Evolutionary conservation across 2,797 vertebrate genomes (phyloP), one percentile per base, ranked within the genome.

Genomic region (Pogoniulus pusillus): DNA sequence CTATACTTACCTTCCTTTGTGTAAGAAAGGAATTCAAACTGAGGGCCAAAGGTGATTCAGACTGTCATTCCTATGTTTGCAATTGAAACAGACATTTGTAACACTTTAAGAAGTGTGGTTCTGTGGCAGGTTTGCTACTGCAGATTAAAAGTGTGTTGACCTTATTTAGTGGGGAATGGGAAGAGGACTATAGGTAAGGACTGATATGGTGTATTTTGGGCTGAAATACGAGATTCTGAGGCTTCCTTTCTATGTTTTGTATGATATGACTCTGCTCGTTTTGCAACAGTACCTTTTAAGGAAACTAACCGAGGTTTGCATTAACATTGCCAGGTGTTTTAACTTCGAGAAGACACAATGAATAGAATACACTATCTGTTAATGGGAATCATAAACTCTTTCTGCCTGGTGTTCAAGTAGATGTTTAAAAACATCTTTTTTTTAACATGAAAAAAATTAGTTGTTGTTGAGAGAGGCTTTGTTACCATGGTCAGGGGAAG

Each of bases 61-160:
- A 51, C n/a, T 72, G 16, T 29, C 3, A 54, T 39, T 10, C 19
- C n/a, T 78, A 23, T 27, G 6, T 12, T 2, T 49, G 60, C 13
- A 32, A 7, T 85, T 0, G 1, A 53, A 64, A 16, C 34, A 26
- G 11, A 9, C n/a, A 12, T 76, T 76, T 0, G 0, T 59, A 39
- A 43, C 8, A 5, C 27, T 66, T 60, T 35, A 55, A 79, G 16
- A 4, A 6, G 0, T 27, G 47, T 10, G 27, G 7, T 45, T 85
- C 15, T 54, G 12, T 71, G 34, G 7, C 22, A 81, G 7, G 30
- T 66, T 63, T 89, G 69, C 39, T 69, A 1, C 29, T 83, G 35
- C 51, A 53, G 59, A 17, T 77, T 59, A 59, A 78, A 88, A 78
- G 39, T 19, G 7, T 27, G 3, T 51, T 85, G 57, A 51, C 6